Conservation (phyloP, 2,888 invertebrate genomes). For the Theristus sp. region DNA sequence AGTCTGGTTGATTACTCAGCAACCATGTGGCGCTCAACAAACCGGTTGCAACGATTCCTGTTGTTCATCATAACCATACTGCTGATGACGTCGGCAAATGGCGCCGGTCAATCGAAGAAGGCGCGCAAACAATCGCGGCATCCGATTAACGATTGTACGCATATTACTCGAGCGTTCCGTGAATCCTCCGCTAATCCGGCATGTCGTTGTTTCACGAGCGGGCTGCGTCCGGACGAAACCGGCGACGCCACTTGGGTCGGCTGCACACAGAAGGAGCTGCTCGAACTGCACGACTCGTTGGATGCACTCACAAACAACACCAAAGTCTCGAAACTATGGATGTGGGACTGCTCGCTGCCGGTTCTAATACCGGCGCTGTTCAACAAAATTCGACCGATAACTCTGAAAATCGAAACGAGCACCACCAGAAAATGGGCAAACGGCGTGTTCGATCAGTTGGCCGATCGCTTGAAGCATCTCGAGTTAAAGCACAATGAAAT, state of each 20-base stretch:
- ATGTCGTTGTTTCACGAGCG: neutral
- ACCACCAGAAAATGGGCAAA: slow-evolving; percentile 5
- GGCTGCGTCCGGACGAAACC: neutral
- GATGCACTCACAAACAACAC: slow-evolving; percentile 2
- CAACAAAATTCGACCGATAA: slow-evolving; percentile 3
- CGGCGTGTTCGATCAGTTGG: slow-evolving; percentile 13
- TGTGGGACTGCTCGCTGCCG: slow-evolving; percentile 8
- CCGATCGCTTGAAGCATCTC: slow-evolving; percentile 11
- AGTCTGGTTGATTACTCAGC: too few relatives aligned
- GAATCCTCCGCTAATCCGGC: neutral
- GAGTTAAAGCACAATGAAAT: slow-evolving; percentile 18
- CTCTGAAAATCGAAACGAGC: slow-evolving; percentile 6
- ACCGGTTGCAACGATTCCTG: too few relatives aligned
- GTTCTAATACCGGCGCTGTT: slow-evolving; percentile 2
- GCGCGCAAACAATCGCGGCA: too few relatives aligned
- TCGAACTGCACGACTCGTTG: slow-evolving; percentile 4
- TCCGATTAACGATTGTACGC: too few relatives aligned
- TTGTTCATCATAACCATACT: too few relatives aligned
- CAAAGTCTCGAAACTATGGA: slow-evolving; percentile 7
- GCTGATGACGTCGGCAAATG: too few relatives aligned
- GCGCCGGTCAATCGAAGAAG: too few relatives aligned
- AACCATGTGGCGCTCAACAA: too few relatives aligned
- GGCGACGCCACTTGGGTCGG: slow-evolving; percentile 6
- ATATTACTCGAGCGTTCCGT: too few relatives aligned
- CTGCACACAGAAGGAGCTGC: slow-evolving; percentile 6